phyloP scores from a whole-genome alignment of 2,113 vertebrate genomes.

The Mesitornis unicolor region DNA sequence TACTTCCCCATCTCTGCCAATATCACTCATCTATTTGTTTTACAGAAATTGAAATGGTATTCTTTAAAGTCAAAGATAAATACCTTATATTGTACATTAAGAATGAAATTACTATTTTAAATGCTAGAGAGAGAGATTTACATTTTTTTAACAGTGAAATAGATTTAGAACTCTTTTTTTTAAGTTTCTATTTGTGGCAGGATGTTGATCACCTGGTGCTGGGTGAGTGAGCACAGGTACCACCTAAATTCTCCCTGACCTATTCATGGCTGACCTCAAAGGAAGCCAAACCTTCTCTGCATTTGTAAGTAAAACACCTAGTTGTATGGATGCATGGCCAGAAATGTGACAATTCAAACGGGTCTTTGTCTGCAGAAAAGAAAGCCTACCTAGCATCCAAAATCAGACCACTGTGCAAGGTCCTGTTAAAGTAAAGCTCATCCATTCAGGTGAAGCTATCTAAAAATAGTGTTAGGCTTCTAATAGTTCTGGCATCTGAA shows the following conservation, averaged over 20 bases:
- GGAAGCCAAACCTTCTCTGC: background rate
- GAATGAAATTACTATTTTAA: background rate
- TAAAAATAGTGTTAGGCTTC: background rate
- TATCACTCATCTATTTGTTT: background rate
- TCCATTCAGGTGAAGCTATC: background rate
- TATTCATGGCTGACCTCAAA: background rate
- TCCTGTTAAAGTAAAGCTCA: background rate
- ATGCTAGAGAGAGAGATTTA: background rate
- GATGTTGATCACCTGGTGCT: background rate
- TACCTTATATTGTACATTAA: background rate
- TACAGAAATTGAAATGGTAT: background rate
- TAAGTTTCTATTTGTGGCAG: background rate
- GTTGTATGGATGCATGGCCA: background rate
- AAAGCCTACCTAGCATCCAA: background rate
- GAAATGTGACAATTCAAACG: background rate
- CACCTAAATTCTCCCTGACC: background rate
- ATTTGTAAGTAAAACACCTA: background rate
- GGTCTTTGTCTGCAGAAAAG: background rate
- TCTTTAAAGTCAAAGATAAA: background rate
- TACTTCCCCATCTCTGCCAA: background rate
- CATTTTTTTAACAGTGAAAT: background rate
- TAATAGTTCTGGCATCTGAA: background rate
- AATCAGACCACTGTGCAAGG: background rate
- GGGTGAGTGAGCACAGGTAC: background rate
- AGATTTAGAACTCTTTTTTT: background rate